A percentile compares a stretch with the other conserved stretches of the same genome.
Evolutionary conservation across 2,888 invertebrate genomes (phyloP).

Genomic region (Cremastobaeus sp.): DNA sequence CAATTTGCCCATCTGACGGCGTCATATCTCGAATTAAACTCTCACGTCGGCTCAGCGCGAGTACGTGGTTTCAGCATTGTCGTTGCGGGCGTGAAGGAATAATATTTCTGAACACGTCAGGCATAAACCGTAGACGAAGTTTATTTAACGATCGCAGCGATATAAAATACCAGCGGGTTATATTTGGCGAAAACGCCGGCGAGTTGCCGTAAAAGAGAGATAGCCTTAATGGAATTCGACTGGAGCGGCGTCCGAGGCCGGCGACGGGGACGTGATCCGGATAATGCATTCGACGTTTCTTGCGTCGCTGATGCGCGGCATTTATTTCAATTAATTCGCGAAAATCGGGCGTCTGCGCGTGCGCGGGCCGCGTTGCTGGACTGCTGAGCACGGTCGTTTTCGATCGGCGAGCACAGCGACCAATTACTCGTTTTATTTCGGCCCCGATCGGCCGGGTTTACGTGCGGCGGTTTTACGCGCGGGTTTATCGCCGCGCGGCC

Average conservation of each 20-base stretch:
- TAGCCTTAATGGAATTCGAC: conserved; percentile 66
- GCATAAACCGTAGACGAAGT: conserved; percentile 19
- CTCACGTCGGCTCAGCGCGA: too few relatives aligned
- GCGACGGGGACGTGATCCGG: conserved; percentile 39
- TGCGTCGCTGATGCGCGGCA: conserved; percentile 43
- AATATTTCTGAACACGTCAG: not conserved
- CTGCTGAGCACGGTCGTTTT: conserved; percentile 26
- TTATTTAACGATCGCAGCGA: conserved; percentile 31
- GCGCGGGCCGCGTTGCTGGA: conserved; percentile 5
- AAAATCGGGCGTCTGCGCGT: conserved; percentile 6
- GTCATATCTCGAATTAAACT: too few relatives aligned
- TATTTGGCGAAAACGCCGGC: conserved; percentile 24
- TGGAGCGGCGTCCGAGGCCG: conserved; percentile 55
- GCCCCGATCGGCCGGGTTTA: conserved; percentile 65
- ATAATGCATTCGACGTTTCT: conserved; percentile 48
- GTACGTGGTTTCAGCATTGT: too few relatives aligned
- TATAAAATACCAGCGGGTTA: conserved; percentile 32
- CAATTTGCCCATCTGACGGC: too few relatives aligned
- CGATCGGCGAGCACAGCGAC: conserved; percentile 7
- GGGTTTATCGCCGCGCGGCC: conserved; percentile 70
- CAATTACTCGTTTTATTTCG: conserved; percentile 57
- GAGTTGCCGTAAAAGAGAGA: conserved; percentile 62
- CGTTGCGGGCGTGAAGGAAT: too few relatives aligned
- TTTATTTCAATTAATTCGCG: conserved; percentile 48
- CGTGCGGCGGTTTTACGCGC: conserved; percentile 67